Percentiles rank a stretch among this genome's conserved stretches.
These are phyloP conservation scores for Crotalus viridis DNA, from an alignment of 2,113 vertebrate genomes.

Conservation along the genomic window DNA sequence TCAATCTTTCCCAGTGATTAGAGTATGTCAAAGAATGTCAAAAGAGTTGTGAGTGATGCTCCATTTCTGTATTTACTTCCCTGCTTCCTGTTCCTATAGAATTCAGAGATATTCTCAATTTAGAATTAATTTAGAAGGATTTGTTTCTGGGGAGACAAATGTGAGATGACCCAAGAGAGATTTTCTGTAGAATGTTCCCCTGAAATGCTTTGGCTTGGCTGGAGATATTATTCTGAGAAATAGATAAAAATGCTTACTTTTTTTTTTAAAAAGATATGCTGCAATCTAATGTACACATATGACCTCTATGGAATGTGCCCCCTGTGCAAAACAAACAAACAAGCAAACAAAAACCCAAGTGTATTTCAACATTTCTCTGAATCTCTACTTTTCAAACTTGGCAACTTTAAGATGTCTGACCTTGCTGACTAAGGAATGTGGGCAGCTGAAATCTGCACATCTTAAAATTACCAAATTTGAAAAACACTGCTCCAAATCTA, in stretches of 20 bases:
- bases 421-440: not conserved
- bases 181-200: accelerated
- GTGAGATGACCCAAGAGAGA: not conserved
- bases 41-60: not conserved
- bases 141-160: not conserved
- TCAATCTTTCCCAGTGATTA: not conserved
- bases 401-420: not conserved
- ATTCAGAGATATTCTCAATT: not conserved
- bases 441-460: not conserved
- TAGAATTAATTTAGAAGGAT: not conserved
- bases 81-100: not conserved
- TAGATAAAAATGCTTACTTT: not conserved
- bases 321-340: not conserved
- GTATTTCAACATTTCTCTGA: not conserved
- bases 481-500: not conserved
- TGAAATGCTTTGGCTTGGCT: slow-evolving; percentile 12
- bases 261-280: not conserved
- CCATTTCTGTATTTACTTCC: not conserved
- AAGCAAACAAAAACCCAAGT: not conserved
- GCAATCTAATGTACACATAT: not conserved
- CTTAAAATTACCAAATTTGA: not conserved
- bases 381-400: not conserved
- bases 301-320: not conserved
- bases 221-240: not conserved
- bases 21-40: not conserved